Base-by-base conservation (phyloP, 2,797 vertebrate species). In the Emys orbicularis region DNA sequence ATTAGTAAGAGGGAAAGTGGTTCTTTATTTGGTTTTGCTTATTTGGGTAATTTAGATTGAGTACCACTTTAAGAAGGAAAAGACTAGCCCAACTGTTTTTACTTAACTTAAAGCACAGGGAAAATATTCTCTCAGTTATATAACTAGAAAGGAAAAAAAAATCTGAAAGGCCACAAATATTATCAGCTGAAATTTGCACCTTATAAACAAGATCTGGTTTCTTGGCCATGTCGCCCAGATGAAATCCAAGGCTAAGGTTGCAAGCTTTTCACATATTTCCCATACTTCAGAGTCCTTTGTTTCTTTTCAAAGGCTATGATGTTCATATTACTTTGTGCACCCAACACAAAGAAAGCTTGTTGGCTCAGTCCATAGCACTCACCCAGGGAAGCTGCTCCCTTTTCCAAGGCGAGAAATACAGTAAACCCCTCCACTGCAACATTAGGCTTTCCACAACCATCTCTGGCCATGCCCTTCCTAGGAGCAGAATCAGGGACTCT, bases 1-100 rank as follows among this genome's bases (percentile, higher is more conserved):
- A 97, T 98, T 98, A 97, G 90, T 95, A 80, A 88, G 94, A 94
- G 79, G 97, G 97, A 96, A 96, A 97, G 92, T 87, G 79, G 91
- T 93, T 82, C 90, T 96, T 93, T 95, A 92, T 97, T 98, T 97
- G 93, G 76, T 97, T 97, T 97, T 95, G 84, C 88, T 97, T 92
- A 57, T 95, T 96, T 56, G 0, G 97, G 84, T 95, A 96, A 93
- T 90, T 96, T 97, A 97, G 93, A 87, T 47, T 34, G 89, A 95
- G 90, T 74, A 91, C 90, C 84, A 83, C 31, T 86, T 83, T 74
- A 96, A 94, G 86, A 95, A 87, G 87, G 90, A 96, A 97, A 89
- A 92, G 92, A 57, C 79, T 80, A 84, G 90, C 87, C 90, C 89
- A 93, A 97, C 82, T 97, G 96, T 95, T 97, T 98, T 96, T 90